Base-by-base conservation (phyloP, 2,888 invertebrate genomes). In the Drosophila mimetica region DNA sequence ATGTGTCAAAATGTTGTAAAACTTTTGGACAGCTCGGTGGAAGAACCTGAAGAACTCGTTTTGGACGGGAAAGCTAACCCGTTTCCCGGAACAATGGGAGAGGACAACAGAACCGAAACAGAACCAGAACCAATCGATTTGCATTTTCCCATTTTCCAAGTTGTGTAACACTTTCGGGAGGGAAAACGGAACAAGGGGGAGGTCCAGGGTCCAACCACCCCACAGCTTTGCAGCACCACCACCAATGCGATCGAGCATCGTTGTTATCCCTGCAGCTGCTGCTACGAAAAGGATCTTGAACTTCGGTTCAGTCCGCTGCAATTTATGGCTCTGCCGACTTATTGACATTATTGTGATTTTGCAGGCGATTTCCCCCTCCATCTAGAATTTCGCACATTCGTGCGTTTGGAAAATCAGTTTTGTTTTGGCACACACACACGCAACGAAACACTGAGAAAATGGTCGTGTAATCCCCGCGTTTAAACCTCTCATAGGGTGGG, bases 121-220 rank as follows among this genome's bases (percentile, higher is more conserved):
- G 46, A 39, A 61, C 69, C 79, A 71, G 55, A 81, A 75, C 88
- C 55, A 81, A 87, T 69, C 57, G 25, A 80, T 74, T 86, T 79
- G 77, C 79, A 79, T 73, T 71, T 67, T 48, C 37, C 44, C 11
- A 11, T 25, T 42, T 11, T n/a, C n/a, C 52, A 32, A 47, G 18
- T 72, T 67, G 64, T 61, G 63, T 50, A 77, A 63, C 80, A 71
- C 59, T 58, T 73, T 61, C 59, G 18, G 18, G 2, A 1, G 13
- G 53, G 34, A 52, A 37, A 39, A 20, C 8, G 28, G 18, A n/a
- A 55, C 57, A 58, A 22, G 55, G 55, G 25, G 25, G 42, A 50
- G 50, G 57, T 55, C 37, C 52, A 60, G 44, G 50, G 57, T 55
- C 37, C 52, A 60, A 52, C 79, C 58, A 54, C 58, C 59, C 58